These are phyloP conservation scores for Zaprionus gabonicus DNA, from an alignment of 1,140 invertebrate genomes.

Conservation along the genomic window DNA sequence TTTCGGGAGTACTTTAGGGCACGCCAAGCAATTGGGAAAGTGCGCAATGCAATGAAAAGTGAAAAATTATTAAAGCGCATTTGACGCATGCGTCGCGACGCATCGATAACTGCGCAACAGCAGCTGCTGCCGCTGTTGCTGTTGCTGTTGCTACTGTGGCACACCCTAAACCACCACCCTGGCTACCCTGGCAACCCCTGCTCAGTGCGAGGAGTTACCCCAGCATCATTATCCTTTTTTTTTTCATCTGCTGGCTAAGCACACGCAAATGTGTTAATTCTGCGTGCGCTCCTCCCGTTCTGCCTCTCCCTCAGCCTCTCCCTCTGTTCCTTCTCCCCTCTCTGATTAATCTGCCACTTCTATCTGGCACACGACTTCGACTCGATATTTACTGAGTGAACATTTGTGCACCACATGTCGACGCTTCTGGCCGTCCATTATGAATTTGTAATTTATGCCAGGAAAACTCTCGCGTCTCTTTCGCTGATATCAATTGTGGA, in stretches of 20 bases:
- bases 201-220: conserved; percentile 24
- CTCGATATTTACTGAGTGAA: not conserved
- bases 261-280: conserved; percentile 76
- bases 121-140: conserved; percentile 61
- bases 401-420: conserved; percentile 60
- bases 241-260: conserved; percentile 7
- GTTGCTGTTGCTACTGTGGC: conserved; percentile 62
- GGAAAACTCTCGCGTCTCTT: conserved; percentile 19
- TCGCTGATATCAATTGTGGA: conserved; percentile 62
- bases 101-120: conserved; percentile 61
- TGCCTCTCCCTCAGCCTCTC: conserved; percentile 7
- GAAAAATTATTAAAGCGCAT: conserved; percentile 73
- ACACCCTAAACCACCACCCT: conserved; percentile 56
- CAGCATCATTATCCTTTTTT: conserved; percentile 70
- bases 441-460: conserved; percentile 70
- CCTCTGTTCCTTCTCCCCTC: not conserved
- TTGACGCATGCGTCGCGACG: conserved; percentile 66
- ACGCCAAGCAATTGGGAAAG: conserved; percentile 23
- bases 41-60: conserved; percentile 54
- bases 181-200: conserved; percentile 9
- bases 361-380: conserved; percentile 63
- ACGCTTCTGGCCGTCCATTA: conserved; percentile 36
- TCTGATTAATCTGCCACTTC: conserved; percentile 72
- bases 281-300: conserved; percentile 24
- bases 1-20: conserved; percentile 14